Percentiles rank a stretch among this genome's conserved stretches.
Evolutionary conservation across 2,888 invertebrate genomes (phyloP).

Genomic region (Dasypolia templi): DNA sequence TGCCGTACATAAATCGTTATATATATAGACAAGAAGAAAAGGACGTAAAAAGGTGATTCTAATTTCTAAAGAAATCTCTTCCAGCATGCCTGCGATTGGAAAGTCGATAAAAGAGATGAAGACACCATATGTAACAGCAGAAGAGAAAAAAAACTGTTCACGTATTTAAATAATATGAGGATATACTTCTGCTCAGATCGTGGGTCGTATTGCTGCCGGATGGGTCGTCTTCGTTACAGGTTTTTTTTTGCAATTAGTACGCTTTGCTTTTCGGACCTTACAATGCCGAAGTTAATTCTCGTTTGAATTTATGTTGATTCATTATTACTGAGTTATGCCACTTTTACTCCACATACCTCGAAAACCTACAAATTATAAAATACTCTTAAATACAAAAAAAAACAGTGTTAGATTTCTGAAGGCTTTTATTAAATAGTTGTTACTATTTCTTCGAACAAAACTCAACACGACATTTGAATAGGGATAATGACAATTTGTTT

Average conservation of each 20-base stretch:
- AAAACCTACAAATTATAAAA: not conserved
- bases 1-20: no score
- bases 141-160: no score
- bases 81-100: no score
- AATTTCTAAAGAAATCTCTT: no score
- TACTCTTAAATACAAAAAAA: slow-evolving; percentile 7
- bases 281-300: not conserved
- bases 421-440: not conserved
- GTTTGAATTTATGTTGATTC: not conserved
- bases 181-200: no score
- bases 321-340: not conserved
- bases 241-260: not conserved
- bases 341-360: not conserved
- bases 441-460: not conserved
- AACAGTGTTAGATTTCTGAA: slow-evolving; percentile 6
- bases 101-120: no score
- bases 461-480: not conserved
- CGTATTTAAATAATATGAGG: no score
- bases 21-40: no score
- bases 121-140: no score
- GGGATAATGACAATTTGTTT: no score
- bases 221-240: not conserved
- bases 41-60: no score
- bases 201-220: not conserved
- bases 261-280: not conserved